Evolutionary conservation across 1,140 invertebrate species (phyloP).

Genomic region (Drosophila lacertosa): DNA sequence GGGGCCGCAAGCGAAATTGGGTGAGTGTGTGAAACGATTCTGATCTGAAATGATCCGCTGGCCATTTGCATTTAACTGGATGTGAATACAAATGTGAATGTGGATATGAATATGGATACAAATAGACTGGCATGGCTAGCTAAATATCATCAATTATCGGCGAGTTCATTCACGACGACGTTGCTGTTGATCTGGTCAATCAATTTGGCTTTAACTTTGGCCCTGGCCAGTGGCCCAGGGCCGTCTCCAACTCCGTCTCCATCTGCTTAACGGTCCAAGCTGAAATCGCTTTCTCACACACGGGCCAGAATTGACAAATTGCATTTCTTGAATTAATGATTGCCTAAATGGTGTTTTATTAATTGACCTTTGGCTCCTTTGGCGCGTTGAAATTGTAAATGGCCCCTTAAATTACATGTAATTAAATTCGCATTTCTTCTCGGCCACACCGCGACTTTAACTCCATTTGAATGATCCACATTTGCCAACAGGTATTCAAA

Average conservation of each 20-base stretch:
- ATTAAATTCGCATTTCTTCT: slow-evolving; percentile 78
- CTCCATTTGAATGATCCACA: slow-evolving; percentile 45
- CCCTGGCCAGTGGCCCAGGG: slow-evolving; percentile 18
- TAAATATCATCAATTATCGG: slow-evolving; percentile 78
- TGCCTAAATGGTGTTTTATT: slow-evolving; percentile 76
- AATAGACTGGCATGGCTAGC: slow-evolving; percentile 36
- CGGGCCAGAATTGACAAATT: slow-evolving; percentile 68
- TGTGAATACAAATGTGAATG: slow-evolving; percentile 32
- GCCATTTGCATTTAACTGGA: slow-evolving; percentile 35
- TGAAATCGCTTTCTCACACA: slow-evolving; percentile 77
- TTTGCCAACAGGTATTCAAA: slow-evolving; percentile 19
- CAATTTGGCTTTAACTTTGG: slow-evolving; percentile 68
- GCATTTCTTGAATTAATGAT: slow-evolving; percentile 77
- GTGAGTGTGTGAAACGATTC: slow-evolving; percentile 62
- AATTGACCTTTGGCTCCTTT: slow-evolving; percentile 50
- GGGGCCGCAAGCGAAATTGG: slow-evolving; percentile 47
- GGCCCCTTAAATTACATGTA: slow-evolving; percentile 61
- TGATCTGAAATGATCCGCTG: slow-evolving; percentile 44
- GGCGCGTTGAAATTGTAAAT: slow-evolving; percentile 64
- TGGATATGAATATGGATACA: no score
- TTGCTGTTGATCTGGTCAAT: slow-evolving; percentile 66
- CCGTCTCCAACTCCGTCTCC: slow-evolving; percentile 11
- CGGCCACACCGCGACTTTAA: background rate
- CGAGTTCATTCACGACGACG: slow-evolving; percentile 64
- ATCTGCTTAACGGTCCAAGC: slow-evolving; percentile 9